A percentile compares a stretch with the other conserved stretches of the same genome.
These are phyloP conservation scores for Nothocercus nigrocapillus DNA, from an alignment of 2,113 vertebrate genomes.

Conservation along the genomic window DNA sequence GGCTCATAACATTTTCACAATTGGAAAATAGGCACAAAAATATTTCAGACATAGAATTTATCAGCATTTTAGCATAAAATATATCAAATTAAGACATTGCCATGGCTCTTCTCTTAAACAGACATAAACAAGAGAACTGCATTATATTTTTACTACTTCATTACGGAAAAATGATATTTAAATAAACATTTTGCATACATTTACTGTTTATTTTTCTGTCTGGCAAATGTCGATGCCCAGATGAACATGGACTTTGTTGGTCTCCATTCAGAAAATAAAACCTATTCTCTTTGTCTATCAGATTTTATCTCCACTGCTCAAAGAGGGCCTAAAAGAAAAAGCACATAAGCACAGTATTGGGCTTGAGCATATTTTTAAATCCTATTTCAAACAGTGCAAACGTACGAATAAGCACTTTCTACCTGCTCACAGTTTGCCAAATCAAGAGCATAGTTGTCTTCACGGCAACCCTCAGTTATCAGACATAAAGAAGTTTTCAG, in stretches of 20 bases:
- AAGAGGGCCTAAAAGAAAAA: background rate
- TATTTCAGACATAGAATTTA: background rate
- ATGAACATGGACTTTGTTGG: background rate
- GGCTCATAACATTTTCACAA: background rate
- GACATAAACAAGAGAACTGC: background rate
- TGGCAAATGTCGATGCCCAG: background rate
- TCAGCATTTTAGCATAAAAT: background rate
- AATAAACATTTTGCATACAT: background rate
- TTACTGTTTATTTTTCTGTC: background rate
- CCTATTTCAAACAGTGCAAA: background rate
- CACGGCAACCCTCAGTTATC: background rate
- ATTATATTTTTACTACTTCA: background rate
- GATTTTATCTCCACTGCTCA: background rate
- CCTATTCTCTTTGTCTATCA: background rate
- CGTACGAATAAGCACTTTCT: background rate
- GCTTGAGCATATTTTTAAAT: background rate
- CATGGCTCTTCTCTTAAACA: background rate
- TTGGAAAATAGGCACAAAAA: background rate
- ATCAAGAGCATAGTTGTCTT: background rate
- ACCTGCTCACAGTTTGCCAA: background rate
- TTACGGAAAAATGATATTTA: background rate
- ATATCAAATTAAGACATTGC: background rate
- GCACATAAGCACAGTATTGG: background rate
- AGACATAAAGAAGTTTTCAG: background rate
- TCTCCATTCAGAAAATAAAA: background rate